Base-by-base conservation (phyloP, 2,888 invertebrate species). In the Drosophila colorata region DNA sequence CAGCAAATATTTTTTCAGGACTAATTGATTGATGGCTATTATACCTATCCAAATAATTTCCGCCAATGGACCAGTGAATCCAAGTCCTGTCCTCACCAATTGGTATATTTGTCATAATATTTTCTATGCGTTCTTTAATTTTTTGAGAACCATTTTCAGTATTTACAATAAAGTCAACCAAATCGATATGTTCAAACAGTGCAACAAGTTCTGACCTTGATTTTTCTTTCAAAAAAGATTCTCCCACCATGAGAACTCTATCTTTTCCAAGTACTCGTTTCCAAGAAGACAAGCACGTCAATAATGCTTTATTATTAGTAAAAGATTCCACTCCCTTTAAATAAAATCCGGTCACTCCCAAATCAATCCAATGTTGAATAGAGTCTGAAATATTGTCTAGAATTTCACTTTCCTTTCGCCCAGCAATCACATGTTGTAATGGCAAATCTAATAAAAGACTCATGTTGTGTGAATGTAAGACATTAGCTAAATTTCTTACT, bases 291-390 rank as follows among this genome's bases (percentile, higher is more conserved):
- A 97, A 89, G 38, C 94, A 93, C 49, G 92, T 92, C 6, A 47
- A 9, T 2, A 76, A 23, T 13, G 59, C 63, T 0, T 93, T 91
- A 0, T 92, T 90, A 80, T 96, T 94, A 40, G 94, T 93, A 85
- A 95, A 94, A 66, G 94, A 92, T 86, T 96, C 95, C 20, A 97
- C 91, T 9, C 96, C 96, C 91, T 97, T 97, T 7, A 98, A 92
- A 90, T 97, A 97, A 91, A 98, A 97, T 0, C 98, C 98, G 92
- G 98, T 97, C 3, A 98, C 96, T 7, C 96, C 96, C 70, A 95
- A 93, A n/a, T 93, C 92, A 23, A 95, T 90, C 97, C 97, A 97
- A 85, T 94, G 94, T 23, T 93, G 90, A 14, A 97, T 91, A 0
- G 95, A 95, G 33, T 93, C 92, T 69, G 95, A 93, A 49, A 96